A percentile compares a stretch with the other conserved stretches of the same genome.
phyloP scores from a whole-genome alignment of 2,113 vertebrate genomes.

The Mustela lutreola region DNA sequence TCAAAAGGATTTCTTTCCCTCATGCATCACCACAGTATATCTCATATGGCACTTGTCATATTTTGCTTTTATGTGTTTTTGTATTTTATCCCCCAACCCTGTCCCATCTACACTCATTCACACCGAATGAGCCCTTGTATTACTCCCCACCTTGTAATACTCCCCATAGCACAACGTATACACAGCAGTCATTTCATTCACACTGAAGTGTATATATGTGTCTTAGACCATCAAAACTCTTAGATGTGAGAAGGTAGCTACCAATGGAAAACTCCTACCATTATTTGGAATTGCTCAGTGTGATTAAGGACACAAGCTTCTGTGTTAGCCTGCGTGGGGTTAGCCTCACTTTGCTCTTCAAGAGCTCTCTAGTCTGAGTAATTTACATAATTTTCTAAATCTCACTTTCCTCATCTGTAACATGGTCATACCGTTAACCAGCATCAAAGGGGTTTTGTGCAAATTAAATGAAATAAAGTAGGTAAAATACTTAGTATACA shows the following conservation, averaged over 20 bases:
- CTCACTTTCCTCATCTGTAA: conserved; percentile 15
- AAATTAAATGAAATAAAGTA: conserved; percentile 22
- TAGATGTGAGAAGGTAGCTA: background rate
- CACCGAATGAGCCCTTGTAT: background rate
- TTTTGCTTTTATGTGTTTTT: conserved; percentile 33
- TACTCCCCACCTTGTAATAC: background rate
- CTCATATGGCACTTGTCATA: background rate
- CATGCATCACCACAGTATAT: background rate
- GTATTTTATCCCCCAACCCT: background rate
- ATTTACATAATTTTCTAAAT: background rate
- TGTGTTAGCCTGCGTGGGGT: background rate
- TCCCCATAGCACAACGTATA: background rate
- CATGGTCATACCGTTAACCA: background rate
- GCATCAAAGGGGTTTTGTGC: background rate
- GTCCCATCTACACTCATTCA: too few species aligned
- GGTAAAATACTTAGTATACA: background rate
- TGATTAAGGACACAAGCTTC: background rate
- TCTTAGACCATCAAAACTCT: background rate
- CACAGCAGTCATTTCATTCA: conserved; percentile 7
- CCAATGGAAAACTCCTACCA: background rate
- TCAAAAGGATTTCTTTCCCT: background rate
- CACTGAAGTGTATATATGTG: background rate
- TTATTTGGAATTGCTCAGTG: background rate
- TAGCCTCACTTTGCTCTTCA: background rate
- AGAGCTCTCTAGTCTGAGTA: background rate